Percentiles rank a stretch among this genome's conserved stretches.
phyloP scores from a whole-genome alignment of 2,888 invertebrate species.

The Deroplatys truncata region DNA sequence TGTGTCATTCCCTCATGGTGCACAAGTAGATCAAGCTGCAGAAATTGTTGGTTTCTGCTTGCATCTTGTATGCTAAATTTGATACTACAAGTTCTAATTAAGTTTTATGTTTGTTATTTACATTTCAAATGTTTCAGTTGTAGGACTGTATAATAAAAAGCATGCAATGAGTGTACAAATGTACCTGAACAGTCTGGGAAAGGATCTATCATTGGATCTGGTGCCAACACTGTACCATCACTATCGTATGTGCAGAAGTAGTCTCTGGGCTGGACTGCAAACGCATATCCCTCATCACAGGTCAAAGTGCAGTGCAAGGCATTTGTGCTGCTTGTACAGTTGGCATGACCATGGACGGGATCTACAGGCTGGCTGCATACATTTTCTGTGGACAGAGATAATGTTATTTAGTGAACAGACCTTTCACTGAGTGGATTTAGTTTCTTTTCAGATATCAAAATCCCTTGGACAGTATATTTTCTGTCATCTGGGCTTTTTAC shows the following conservation, averaged over 20 bases:
- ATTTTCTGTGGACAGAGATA: constrained; percentile 33
- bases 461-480: no score
- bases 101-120: no score
- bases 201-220: constrained; percentile 35
- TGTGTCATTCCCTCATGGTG: no score
- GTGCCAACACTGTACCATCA: constrained; percentile 15
- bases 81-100: no score
- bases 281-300: constrained; percentile 59
- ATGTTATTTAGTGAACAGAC: not conserved
- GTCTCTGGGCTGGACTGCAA: constrained; percentile 48
- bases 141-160: not conserved
- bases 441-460: no score
- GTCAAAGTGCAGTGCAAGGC: constrained; percentile 52
- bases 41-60: no score
- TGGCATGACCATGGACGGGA: constrained; percentile 48
- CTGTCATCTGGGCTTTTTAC: no score
- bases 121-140: no score
- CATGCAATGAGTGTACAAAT: constrained; percentile 14
- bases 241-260: constrained; percentile 43
- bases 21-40: no score
- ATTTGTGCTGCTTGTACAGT: constrained; percentile 46
- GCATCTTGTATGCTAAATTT: no score
- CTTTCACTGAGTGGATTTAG: not conserved
- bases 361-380: constrained; percentile 46
- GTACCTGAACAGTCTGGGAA: constrained; percentile 58